Conservation (phyloP, 2,888 invertebrate genomes). For the Brachypalpus laphriformis region DNA sequence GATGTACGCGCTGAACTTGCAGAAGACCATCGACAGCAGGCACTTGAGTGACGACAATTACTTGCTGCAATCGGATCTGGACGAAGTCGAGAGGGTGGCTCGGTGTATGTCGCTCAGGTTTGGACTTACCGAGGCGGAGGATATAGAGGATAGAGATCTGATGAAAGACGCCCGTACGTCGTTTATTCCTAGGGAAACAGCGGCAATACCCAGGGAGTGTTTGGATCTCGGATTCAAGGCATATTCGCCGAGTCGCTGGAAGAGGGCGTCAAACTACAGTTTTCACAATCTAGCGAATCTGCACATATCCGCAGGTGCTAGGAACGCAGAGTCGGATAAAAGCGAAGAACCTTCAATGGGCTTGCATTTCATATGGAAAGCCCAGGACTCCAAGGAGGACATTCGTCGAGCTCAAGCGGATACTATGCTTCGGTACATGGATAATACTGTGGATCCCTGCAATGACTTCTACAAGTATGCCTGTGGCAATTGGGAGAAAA, state of each 20-base stretch:
- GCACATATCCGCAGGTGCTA: neutral
- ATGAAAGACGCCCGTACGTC: slow-evolving; percentile 86
- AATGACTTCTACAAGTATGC: slow-evolving; percentile 93
- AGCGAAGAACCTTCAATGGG: slow-evolving; percentile 74
- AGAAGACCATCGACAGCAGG: slow-evolving; percentile 62
- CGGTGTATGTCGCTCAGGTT: slow-evolving; percentile 80
- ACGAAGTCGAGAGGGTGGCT: slow-evolving; percentile 76
- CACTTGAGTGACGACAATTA: slow-evolving; percentile 50
- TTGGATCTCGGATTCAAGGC: slow-evolving; percentile 66
- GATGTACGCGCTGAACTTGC: slow-evolving; percentile 79
- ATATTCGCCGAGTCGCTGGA: slow-evolving; percentile 27
- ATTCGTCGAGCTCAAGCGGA: slow-evolving; percentile 86
- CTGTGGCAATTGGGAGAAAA: slow-evolving; percentile 93
- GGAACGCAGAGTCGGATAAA: neutral
- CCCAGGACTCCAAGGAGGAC: slow-evolving; percentile 82
- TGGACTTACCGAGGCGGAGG: slow-evolving; percentile 78
- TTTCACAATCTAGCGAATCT: slow-evolving; percentile 13
- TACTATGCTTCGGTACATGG: slow-evolving; percentile 91
- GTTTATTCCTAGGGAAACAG: slow-evolving; percentile 85
- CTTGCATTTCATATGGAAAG: slow-evolving; percentile 78
- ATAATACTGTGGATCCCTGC: slow-evolving; percentile 88
- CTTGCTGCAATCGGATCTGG: slow-evolving; percentile 64
- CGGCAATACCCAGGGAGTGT: slow-evolving; percentile 83
- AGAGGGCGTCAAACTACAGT: slow-evolving; percentile 32
- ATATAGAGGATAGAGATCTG: slow-evolving; percentile 85